phyloP scores from a whole-genome alignment of 2,888 invertebrate species.

The Xanthorhoe designata region DNA sequence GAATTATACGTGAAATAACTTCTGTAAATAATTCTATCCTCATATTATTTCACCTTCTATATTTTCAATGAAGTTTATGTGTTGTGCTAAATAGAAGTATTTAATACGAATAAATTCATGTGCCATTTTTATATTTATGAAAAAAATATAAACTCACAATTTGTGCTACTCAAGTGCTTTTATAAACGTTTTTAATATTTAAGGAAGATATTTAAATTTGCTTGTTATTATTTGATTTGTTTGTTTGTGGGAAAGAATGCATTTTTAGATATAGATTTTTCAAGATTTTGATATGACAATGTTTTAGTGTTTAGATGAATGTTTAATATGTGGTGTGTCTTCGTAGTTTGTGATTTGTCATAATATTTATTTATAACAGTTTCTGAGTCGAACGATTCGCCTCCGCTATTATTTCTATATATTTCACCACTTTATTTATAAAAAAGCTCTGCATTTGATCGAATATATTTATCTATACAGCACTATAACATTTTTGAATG shows the following conservation, averaged over 20 bases:
- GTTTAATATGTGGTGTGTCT: constrained; percentile 52
- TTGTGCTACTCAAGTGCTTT: constrained; percentile 83
- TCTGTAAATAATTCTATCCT: constrained; percentile 78
- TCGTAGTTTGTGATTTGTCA: constrained; percentile 40
- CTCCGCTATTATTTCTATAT: constrained; percentile 35
- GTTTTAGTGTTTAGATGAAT: constrained; percentile 60
- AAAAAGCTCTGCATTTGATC: constrained; percentile 28
- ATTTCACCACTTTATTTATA: constrained; percentile 21
- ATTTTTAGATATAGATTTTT: constrained; percentile 57
- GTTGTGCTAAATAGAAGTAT: constrained; percentile 71
- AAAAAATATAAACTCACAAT: constrained; percentile 61
- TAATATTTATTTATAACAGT: constrained; percentile 41
- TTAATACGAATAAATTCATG: constrained; percentile 69
- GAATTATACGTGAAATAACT: constrained; percentile 57
- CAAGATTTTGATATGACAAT: constrained; percentile 50
- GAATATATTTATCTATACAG: constrained; percentile 17
- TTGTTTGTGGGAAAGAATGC: constrained; percentile 64
- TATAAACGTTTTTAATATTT: constrained; percentile 70
- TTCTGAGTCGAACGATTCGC: constrained; percentile 36
- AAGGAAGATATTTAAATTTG: constrained; percentile 82
- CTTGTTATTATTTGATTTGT: constrained; percentile 71
- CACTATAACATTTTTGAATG: constrained; percentile 24
- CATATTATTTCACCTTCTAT: constrained; percentile 64
- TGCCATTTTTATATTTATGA: constrained; percentile 75
- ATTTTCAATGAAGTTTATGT: constrained; percentile 64